Evolutionary conservation across 2,888 invertebrate species (phyloP).

Genomic region (Amphipyra berbera): DNA sequence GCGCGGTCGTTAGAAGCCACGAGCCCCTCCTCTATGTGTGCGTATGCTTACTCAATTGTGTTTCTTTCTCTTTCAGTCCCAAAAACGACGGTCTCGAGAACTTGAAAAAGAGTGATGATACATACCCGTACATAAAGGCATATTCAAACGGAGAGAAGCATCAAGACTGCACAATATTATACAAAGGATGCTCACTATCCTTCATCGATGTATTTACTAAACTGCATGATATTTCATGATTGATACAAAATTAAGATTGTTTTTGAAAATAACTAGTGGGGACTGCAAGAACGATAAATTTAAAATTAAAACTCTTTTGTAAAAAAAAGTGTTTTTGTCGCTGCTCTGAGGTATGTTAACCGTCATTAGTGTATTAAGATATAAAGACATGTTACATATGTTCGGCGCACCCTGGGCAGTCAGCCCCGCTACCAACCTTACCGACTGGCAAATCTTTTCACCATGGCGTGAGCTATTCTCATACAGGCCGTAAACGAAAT

Average conservation of each 20-base stretch:
- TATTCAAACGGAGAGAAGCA: constrained; percentile 81
- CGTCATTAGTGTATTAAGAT: no score
- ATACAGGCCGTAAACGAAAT: no score
- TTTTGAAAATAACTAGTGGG: neutral
- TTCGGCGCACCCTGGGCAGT: no score
- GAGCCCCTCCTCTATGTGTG: no score
- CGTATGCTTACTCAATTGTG: neutral
- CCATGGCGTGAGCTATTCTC: no score
- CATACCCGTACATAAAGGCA: constrained; percentile 87
- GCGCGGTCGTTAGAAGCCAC: no score
- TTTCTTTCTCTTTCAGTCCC: constrained; percentile 72
- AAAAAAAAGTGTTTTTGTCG: no score
- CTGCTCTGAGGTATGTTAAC: no score
- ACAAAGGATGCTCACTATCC: constrained; percentile 77
- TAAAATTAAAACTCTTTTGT: no score
- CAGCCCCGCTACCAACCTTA: no score
- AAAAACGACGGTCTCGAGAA: constrained; percentile 69
- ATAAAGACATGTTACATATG: no score
- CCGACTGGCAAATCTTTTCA: no score
- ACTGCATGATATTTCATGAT: constrained; percentile 55
- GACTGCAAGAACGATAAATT: neutral
- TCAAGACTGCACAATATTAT: constrained; percentile 74
- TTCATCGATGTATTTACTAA: constrained; percentile 84
- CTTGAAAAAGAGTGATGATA: constrained; percentile 62
- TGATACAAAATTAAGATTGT: constrained; percentile 3